These are phyloP conservation scores for Cerastoderma edule DNA, from an alignment of 2,888 invertebrate species.

Conservation along the genomic window DNA sequence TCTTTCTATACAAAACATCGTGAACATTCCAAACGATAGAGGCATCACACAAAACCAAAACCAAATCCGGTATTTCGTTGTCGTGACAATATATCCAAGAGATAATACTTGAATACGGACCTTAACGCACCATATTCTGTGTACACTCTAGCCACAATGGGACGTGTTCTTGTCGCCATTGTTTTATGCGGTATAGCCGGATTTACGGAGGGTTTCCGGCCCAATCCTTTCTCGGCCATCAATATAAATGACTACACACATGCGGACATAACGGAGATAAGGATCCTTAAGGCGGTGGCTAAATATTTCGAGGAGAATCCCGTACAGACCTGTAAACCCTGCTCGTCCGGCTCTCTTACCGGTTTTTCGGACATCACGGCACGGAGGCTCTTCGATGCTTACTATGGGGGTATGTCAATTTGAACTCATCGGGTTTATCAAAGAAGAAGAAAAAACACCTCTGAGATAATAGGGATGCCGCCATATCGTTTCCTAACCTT, in stretches of 20 bases:
- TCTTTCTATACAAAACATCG: too few relatives aligned
- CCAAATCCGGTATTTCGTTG: too few relatives aligned
- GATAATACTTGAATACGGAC: too few relatives aligned
- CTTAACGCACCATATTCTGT: too few relatives aligned
- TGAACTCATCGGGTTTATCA: not conserved
- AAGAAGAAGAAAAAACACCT: not conserved
- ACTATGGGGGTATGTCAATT: constrained; percentile 61
- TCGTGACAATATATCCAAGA: too few relatives aligned
- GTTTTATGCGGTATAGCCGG: too few relatives aligned
- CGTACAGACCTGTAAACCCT: constrained; percentile 45
- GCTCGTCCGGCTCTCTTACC: constrained; percentile 54
- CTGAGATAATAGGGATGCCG: not conserved
- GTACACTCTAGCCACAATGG: too few relatives aligned
- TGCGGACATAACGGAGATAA: constrained; percentile 68
- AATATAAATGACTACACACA: constrained; percentile 62
- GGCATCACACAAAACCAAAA: too few relatives aligned
- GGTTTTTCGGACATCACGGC: constrained; percentile 64
- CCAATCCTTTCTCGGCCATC: constrained; percentile 55
- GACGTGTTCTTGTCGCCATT: too few relatives aligned
- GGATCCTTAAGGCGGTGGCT: constrained; percentile 62
- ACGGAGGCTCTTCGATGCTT: constrained; percentile 60
- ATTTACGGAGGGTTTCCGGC: constrained; percentile 36
- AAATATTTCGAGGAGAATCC: constrained; percentile 64
- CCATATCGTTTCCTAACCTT: too few relatives aligned
- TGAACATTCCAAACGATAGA: too few relatives aligned